Conservation (phyloP, 2,113 vertebrate species). For the Actenoides lindsayi region DNA sequence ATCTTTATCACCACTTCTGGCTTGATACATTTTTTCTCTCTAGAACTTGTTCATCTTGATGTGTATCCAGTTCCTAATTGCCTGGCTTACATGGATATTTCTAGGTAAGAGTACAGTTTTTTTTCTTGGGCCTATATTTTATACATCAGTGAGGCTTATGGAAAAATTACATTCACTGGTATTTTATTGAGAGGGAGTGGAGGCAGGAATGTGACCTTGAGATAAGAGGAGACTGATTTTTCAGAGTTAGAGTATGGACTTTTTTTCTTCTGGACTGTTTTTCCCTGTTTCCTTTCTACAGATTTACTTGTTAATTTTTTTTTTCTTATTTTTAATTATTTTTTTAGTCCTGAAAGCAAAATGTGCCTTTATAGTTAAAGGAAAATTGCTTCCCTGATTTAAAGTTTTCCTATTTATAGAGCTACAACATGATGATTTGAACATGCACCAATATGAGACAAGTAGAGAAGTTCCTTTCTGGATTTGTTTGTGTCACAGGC, state of each 20-base stretch:
- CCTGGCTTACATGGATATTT: constrained; percentile 92
- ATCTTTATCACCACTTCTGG: neutral
- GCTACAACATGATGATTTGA: neutral
- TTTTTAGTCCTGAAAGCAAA: neutral
- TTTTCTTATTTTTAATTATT: too few species aligned
- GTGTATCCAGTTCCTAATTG: constrained; percentile 90
- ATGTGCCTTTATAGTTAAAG: neutral
- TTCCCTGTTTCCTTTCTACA: neutral
- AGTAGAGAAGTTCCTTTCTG: neutral
- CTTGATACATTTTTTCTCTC: neutral
- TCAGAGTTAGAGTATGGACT: neutral
- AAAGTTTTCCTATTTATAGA: neutral
- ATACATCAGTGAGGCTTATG: neutral
- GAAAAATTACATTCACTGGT: neutral
- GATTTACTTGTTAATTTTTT: too few species aligned
- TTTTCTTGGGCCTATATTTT: neutral
- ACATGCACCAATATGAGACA: neutral
- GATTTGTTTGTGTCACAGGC: neutral
- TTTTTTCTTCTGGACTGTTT: neutral
- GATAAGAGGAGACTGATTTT: neutral
- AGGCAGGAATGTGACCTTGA: neutral
- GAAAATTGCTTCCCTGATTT: neutral
- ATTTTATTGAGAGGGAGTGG: neutral
- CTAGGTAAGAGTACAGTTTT: constrained; percentile 81
- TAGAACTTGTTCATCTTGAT: constrained; percentile 90